Evolutionary conservation across 2,888 invertebrate genomes (phyloP).

Genomic region (Eilema sororculum): DNA sequence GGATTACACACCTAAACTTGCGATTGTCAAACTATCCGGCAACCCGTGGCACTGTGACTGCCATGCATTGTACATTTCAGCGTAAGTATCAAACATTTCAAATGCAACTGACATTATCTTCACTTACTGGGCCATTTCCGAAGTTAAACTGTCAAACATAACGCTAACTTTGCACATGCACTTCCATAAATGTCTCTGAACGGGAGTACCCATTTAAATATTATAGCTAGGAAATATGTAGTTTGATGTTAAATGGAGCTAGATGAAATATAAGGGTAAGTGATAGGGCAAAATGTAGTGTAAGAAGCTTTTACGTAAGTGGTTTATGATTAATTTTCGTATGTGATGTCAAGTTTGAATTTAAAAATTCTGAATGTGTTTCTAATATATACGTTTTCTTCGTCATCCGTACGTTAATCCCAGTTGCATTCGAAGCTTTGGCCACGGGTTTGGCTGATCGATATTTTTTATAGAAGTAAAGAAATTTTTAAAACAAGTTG

Average conservation of each 20-base stretch:
- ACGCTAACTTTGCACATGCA: slow-evolving; percentile 8
- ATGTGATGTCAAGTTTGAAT: background rate
- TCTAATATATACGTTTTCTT: no score
- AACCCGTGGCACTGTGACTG: slow-evolving; percentile 95
- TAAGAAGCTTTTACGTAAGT: background rate
- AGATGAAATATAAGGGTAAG: background rate
- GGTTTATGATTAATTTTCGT: background rate
- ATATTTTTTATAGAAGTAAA: no score
- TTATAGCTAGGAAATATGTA: background rate
- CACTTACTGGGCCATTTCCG: slow-evolving; percentile 39
- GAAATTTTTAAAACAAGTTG: no score
- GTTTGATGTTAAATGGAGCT: background rate
- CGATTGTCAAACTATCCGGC: slow-evolving; percentile 90
- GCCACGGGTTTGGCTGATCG: no score
- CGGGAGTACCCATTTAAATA: background rate
- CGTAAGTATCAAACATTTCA: slow-evolving; percentile 79
- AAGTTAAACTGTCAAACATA: slow-evolving; percentile 26
- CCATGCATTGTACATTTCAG: slow-evolving; percentile 90
- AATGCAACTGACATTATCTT: slow-evolving; percentile 40
- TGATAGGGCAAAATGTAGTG: background rate
- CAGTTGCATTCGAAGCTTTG: no score
- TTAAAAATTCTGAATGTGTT: background rate
- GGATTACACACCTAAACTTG: slow-evolving; percentile 88
- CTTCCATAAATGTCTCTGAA: background rate
- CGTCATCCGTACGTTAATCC: no score